Evolutionary conservation across 2,797 vertebrate species (phyloP), one percentile per base, ranked within the genome.

Genomic region (Falco novaeseelandiae): DNA sequence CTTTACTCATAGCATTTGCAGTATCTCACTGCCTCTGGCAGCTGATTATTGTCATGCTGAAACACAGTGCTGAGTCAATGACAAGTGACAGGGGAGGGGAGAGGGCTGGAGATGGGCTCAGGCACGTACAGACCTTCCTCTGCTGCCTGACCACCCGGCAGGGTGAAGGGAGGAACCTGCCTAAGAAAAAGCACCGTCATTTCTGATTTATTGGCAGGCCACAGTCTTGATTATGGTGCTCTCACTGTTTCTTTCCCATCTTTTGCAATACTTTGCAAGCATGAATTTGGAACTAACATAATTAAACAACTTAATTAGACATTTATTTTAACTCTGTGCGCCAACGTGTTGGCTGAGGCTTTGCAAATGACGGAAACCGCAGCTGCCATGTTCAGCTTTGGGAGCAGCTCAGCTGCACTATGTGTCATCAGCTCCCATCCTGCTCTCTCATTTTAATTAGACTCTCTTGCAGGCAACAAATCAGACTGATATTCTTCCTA

Each of bases 391-490:
- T 96, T 98, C 96, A 97, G 95, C 97, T 94, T 97, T 95, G 91
- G 97, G 97, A 98, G 95, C 94, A 95, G 96, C 94, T 98, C 97
- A 97, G 97, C 96, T 96, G 97, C 94, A 85, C 93, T 95, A 90
- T 93, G 84, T 97, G 96, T 97, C 97, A 97, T 97, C 96, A 95
- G 96, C 83, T 96, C 95, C 97, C 91, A 97, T 96, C 96, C 96
- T 95, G 96, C 95, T 96, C 97, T 96, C 93, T 96, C 55, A 32
- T 97, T 98, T 98, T 98, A 98, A 98, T 98, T 98, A 98, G 97
- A 93, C 96, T 97, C 98, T 98, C 97, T 97, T 97, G 94, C 97
- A 97, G 96, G 97, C 97, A 98, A 97, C 97, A 98, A 97, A 98
- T 98, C 97, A 97, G 94, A 96, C 91, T 72, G 96, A 96, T 96